phyloP scores from a whole-genome alignment of 2,888 invertebrate genomes.

The Crepidodera aurea region DNA sequence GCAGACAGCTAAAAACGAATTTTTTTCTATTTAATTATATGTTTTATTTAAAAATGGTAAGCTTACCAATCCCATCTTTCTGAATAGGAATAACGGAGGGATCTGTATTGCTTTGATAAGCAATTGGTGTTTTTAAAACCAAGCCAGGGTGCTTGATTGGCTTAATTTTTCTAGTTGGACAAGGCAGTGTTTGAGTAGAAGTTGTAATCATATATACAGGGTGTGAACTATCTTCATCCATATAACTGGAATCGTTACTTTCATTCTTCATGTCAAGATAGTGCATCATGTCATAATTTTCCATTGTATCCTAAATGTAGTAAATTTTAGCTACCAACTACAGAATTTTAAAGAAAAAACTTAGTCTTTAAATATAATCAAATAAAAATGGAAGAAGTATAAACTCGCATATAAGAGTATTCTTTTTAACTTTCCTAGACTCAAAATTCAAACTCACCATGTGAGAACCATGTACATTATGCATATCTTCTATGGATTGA shows the following conservation, averaged over 20 bases:
- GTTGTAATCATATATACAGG: constrained; percentile 64
- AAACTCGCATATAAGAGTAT: too few relatives aligned
- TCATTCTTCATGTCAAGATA: constrained; percentile 60
- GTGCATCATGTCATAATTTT: constrained; percentile 60
- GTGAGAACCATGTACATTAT: constrained; percentile 61
- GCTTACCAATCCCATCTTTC: constrained; percentile 88
- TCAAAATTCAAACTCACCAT: constrained; percentile 61
- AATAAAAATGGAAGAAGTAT: too few relatives aligned
- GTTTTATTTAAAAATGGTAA: neutral
- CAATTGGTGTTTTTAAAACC: constrained; percentile 79
- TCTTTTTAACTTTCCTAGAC: too few relatives aligned
- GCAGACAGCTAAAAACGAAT: constrained; percentile 75
- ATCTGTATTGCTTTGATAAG: constrained; percentile 81
- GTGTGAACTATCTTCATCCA: constrained; percentile 61
- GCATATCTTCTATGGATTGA: constrained; percentile 65
- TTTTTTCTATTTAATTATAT: neutral
- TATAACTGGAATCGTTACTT: constrained; percentile 61
- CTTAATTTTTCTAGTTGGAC: constrained; percentile 71
- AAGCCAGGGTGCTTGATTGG: constrained; percentile 78
- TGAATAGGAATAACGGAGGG: constrained; percentile 86
- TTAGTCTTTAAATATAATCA: too few relatives aligned
- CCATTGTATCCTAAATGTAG: constrained; percentile 56
- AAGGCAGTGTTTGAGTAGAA: constrained; percentile 66
- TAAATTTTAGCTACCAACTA: neutral
- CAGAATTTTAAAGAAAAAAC: neutral